phyloP scores from a whole-genome alignment of 2,888 invertebrate genomes.

The Callosobruchus maculatus region DNA sequence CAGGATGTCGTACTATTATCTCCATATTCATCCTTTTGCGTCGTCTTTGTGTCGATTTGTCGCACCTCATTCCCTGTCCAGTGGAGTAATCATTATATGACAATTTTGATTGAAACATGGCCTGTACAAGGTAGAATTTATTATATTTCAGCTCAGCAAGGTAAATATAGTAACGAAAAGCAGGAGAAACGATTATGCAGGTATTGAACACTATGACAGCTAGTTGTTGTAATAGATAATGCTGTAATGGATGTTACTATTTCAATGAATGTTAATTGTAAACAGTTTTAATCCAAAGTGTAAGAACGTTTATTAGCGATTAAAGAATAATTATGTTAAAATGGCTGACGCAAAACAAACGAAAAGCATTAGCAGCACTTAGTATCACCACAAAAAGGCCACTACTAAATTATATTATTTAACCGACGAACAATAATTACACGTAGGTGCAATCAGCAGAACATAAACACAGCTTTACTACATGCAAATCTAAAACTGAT shows the following conservation, averaged over 20 bases:
- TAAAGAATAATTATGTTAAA: neutral
- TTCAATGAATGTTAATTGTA: neutral
- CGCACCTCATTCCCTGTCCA: no score
- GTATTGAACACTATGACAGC: no score
- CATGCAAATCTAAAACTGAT: conserved; percentile 6
- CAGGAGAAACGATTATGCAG: no score
- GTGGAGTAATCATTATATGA: no score
- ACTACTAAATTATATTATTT: neutral
- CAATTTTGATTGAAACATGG: no score
- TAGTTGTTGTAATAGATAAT: neutral
- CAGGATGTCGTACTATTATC: no score
- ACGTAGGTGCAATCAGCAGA: conserved; percentile 1
- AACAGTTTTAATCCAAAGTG: neutral
- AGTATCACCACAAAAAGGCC: neutral
- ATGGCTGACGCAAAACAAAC: neutral
- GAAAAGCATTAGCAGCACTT: neutral
- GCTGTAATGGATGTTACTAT: neutral
- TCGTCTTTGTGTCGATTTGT: no score
- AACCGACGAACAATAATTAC: neutral
- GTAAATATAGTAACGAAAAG: no score
- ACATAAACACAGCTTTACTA: conserved; percentile 1
- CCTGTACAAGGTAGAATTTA: no score
- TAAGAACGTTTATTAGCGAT: neutral
- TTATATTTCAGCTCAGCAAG: no score
- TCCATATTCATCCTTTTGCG: no score